phyloP scores from a whole-genome alignment of 2,888 invertebrate species.

The Dendrolimus pini region DNA sequence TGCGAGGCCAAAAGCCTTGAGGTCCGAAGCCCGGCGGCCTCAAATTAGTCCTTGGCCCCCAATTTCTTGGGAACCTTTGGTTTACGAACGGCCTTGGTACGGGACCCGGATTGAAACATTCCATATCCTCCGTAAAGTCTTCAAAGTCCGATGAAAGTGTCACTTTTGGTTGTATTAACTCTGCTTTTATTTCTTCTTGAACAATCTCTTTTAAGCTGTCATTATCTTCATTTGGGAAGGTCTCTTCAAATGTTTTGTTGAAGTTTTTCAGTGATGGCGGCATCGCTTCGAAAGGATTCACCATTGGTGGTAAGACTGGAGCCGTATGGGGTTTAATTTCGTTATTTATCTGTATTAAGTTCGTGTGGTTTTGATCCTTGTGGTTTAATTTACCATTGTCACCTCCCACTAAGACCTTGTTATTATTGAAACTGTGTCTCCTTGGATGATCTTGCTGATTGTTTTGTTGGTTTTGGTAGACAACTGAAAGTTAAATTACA shows the following conservation, averaged over 20 bases:
- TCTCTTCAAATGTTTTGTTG: conserved; percentile 24
- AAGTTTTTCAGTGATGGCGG: conserved; percentile 38
- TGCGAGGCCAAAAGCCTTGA: conserved; percentile 46
- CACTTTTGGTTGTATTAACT: conserved; percentile 11
- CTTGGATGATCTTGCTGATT: conserved; percentile 70
- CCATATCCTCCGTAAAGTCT: conserved; percentile 27
- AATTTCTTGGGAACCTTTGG: conserved; percentile 57
- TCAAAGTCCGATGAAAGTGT: conserved; percentile 27
- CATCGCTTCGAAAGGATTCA: conserved; percentile 59
- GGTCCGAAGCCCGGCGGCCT: conserved; percentile 21
- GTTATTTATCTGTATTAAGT: conserved; percentile 41
- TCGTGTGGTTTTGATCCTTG: conserved; percentile 29
- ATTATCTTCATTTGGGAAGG: conserved; percentile 35
- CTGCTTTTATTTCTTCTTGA: conserved; percentile 2
- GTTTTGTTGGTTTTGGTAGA: conserved; percentile 47
- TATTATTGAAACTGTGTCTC: conserved; percentile 59
- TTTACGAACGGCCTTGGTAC: conserved; percentile 33
- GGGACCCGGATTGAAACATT: conserved; percentile 26
- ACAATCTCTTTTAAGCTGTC: conserved; percentile 34
- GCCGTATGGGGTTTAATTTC: conserved; percentile 32
- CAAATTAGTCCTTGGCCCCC: conserved; percentile 51
- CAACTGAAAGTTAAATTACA: conserved; percentile 33
- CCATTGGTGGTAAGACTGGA: conserved; percentile 36
- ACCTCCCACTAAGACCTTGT: conserved; percentile 63
- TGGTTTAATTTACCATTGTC: conserved; percentile 41